Base-by-base conservation (phyloP, 2,888 invertebrate species). In the Myathropa florea region DNA sequence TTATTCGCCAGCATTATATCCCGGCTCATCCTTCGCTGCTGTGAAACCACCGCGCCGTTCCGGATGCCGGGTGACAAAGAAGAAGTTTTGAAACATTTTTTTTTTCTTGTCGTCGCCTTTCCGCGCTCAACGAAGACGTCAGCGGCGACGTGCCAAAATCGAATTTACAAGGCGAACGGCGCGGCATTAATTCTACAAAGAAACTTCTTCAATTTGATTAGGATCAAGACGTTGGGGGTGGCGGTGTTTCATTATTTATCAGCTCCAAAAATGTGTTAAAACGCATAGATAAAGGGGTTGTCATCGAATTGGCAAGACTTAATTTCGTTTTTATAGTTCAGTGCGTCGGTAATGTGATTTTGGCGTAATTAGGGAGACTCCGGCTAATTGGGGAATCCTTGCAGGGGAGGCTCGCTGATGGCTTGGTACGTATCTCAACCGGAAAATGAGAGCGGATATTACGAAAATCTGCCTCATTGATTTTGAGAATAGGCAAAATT, bases 151-250 rank as follows among this genome's bases (percentile, higher is more conserved):
- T 46, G 46, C 18, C 46, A 4, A 81, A 77, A 85, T 85, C 72
- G 67, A 77, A 85, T 81, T 85, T 81, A 59, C 33, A 63, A 71
- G 63, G 71, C 67, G 59, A 73, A 53, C 72, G 68, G 64, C 81
- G 71, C 57, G 80, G 67, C 67, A 61, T 60, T 30, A 46, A 64
- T 64, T 81, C 77, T n/a, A 64, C 68, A 85, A 85, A 77, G 72
- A 72, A 85, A 81, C 73, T 81, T 81, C 68, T 53, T 10, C 68
- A 81, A 85, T 85, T 81, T 55, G 77, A 81, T 85, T 81, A 81
- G 53, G 57, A 80, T 81, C 84, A 84, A 81, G 84, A 81, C 77
- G 77, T 78, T 64, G 63, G 77, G 72, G 24, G 72, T 60, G 67
- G 70, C 64, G 70, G 75, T 71, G 53, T 76, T 70, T 71, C 33